These are phyloP conservation scores for Hydrolagus colliei DNA, from an alignment of 2,797 vertebrate species.

Conservation along the genomic window DNA sequence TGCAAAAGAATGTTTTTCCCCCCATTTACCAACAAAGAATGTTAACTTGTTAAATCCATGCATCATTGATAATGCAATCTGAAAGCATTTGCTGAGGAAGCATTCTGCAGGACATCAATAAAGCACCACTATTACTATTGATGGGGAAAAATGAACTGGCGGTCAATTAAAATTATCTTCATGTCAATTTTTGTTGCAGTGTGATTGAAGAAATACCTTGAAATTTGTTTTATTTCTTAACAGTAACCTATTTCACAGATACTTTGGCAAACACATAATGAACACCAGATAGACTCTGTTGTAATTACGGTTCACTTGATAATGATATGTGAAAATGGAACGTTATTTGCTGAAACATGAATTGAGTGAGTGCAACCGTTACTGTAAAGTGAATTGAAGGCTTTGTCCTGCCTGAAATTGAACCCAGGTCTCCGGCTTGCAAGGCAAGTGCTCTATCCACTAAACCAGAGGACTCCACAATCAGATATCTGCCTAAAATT, in stretches of 20 bases:
- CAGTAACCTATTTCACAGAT: not conserved
- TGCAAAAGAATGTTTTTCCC: too few relatives aligned
- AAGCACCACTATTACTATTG: not conserved
- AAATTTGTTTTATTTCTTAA: not conserved
- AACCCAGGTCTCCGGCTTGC: too few relatives aligned
- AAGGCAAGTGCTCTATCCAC: too few relatives aligned
- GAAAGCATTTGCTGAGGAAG: too few relatives aligned
- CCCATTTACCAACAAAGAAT: too few relatives aligned
- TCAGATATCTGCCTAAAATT: not conserved
- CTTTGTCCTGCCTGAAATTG: too few relatives aligned
- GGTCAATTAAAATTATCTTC: too few relatives aligned
- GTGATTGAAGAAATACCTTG: not conserved
- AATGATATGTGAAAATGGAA: not conserved
- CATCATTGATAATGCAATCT: not conserved
- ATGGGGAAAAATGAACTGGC: too few relatives aligned
- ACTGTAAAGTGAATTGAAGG: too few relatives aligned
- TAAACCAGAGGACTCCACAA: too few relatives aligned
- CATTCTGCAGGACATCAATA: not conserved
- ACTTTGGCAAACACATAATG: conserved; percentile 12
- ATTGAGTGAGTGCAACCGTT: not conserved
- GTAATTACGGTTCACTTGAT: not conserved
- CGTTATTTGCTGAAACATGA: not conserved
- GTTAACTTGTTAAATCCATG: too few relatives aligned
- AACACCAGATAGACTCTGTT: not conserved
- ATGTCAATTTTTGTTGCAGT: too few relatives aligned